Evolutionary conservation across 2,113 vertebrate genomes (phyloP).

Genomic region (Indri indri): DNA sequence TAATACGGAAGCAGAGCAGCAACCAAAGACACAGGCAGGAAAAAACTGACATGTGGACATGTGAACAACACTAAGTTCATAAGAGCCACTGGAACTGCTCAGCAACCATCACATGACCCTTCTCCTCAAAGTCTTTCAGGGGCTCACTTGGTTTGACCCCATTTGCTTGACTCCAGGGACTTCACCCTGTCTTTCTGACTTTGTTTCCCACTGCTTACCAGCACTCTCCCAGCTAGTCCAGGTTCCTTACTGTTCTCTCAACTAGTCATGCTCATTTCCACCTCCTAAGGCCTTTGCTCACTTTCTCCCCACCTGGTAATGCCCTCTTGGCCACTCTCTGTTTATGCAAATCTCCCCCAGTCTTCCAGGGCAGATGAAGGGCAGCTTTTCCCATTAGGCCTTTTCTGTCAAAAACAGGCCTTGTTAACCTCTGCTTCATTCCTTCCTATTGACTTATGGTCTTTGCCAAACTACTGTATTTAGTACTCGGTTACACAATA

Average conservation of each 20-base stretch:
- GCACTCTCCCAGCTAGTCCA: background rate
- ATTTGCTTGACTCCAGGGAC: background rate
- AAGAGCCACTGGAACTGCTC: background rate
- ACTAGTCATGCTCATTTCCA: background rate
- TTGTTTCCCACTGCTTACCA: background rate
- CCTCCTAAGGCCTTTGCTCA: background rate
- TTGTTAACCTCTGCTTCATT: background rate
- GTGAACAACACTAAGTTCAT: background rate
- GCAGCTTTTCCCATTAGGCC: background rate
- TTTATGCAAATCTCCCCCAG: background rate
- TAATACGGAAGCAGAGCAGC: background rate
- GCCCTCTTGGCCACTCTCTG: background rate
- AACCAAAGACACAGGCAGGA: background rate
- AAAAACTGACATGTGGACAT: background rate
- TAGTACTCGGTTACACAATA: background rate
- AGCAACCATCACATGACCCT: background rate
- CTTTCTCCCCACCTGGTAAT: background rate
- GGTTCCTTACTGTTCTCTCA: background rate
- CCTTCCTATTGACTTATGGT: background rate
- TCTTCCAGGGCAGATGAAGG: background rate
- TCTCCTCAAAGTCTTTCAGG: background rate
- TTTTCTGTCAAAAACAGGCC: background rate
- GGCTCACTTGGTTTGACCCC: background rate
- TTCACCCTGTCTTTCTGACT: background rate
- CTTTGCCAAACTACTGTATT: background rate